These are phyloP conservation scores for Eunapius fragilis DNA, from an alignment of 37 sponge, comb jelly and placozoan genomes.

Conservation along the genomic window DNA sequence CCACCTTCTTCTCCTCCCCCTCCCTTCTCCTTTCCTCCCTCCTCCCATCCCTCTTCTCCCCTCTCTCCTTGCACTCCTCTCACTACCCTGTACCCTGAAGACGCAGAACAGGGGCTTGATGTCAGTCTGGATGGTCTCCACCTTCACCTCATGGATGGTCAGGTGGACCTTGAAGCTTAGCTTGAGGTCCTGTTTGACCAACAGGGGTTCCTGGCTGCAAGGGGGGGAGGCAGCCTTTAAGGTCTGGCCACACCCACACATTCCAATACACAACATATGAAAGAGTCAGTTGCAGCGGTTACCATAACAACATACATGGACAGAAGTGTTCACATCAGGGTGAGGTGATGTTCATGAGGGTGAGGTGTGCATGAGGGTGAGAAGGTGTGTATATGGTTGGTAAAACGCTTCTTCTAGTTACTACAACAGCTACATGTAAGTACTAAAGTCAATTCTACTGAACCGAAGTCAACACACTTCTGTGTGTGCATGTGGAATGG, in stretches of 20 bases:
- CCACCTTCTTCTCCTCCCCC: neutral
- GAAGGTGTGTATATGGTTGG: too few relatives aligned
- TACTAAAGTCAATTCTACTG: too few relatives aligned
- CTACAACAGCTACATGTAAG: too few relatives aligned
- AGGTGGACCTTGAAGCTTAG: constrained; percentile 44
- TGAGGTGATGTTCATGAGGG: neutral
- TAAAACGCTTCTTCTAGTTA: too few relatives aligned
- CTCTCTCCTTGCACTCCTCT: neutral
- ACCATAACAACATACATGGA: neutral
- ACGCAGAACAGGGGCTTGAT: constrained; percentile 39
- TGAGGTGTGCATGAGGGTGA: too few relatives aligned
- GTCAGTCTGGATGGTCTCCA: neutral
- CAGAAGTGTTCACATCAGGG: neutral
- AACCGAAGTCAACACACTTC: too few relatives aligned
- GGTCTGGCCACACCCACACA: neutral
- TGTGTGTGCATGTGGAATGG: too few relatives aligned
- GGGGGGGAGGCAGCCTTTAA: neutral
- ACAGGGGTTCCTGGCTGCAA: neutral
- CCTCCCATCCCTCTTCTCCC: neutral
- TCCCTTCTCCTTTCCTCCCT: too few relatives aligned
- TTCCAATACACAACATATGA: neutral
- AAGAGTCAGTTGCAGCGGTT: too few relatives aligned
- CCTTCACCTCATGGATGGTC: constrained; percentile 40
- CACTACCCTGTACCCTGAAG: constrained; percentile 44
- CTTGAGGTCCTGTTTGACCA: constrained; percentile 42